Base-by-base conservation (phyloP, 2,888 invertebrate genomes). In the Drosophila anomalipes region DNA sequence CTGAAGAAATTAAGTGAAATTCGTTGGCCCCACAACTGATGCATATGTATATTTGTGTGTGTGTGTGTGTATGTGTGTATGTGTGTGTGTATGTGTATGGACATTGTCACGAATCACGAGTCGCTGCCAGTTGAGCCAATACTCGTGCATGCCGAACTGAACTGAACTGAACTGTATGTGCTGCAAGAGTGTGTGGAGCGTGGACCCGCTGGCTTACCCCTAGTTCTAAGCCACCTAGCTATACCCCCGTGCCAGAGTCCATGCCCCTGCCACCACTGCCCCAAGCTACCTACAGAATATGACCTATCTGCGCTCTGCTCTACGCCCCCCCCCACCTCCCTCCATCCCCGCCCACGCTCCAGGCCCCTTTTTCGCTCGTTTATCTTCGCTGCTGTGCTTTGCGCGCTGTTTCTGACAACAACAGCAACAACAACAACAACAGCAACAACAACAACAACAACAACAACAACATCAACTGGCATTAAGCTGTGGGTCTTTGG, bases 1-100 rank as follows among this genome's bases (percentile, higher is more conserved):
- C 70, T 70, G 74, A 77, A 86, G 83, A 83, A 88, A 85, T 85
- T 73, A 88, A 88, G 75, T 78, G 75, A 88, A 88, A 75, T 74
- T 86, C 64, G 70, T 72, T 83, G 75, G 65, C 79, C 77, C 67
- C 74, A 70, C 83, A 83, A 73, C 77, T 74, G 72, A 70, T 75
- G 37, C 28, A 44, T 61, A 53, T 54, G 41, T 56, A 22, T 64
- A 9, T 49, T 19, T 49, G 39, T 32, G 12, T 44, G 19, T 57
- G 33, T 30, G 28, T 33, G 30, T 49, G 37, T 53, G 14, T 6
- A 3, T 51, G 14, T 59, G 49, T 67, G 35, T 47, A 30, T 60
- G 37, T 32, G 26, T 54, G 35, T 22, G 35, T 54, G 41, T 58
- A n/a, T 62, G 62, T 77, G 41, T 74, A 74, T 74, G 79, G 82